Conservation (phyloP, 2,113 vertebrate genomes). For the Jacana jacana region DNA sequence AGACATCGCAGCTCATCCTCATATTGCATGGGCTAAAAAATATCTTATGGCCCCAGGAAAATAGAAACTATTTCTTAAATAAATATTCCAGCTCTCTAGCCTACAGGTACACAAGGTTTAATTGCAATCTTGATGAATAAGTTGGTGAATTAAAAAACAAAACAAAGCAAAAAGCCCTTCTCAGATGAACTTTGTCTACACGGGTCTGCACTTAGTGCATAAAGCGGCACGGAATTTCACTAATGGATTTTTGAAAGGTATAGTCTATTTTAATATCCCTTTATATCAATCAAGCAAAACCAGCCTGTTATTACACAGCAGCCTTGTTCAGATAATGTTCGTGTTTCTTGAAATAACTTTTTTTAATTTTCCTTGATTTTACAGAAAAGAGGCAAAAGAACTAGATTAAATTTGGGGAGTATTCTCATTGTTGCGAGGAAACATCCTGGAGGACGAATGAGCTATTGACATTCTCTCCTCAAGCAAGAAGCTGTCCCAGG, state of each 20-base stretch:
- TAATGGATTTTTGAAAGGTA: conserved; percentile 26
- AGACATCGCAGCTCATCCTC: neutral
- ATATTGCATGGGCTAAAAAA: neutral
- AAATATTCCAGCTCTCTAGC: neutral
- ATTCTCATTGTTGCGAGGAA: conserved; percentile 47
- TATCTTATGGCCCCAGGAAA: neutral
- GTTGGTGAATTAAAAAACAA: neutral
- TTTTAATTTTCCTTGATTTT: conserved; percentile 31
- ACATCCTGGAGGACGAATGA: conserved; percentile 68
- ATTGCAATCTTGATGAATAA: neutral
- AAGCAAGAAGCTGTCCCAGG: conserved; percentile 70
- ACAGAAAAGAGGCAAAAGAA: conserved; percentile 64
- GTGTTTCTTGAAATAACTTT: conserved; percentile 42
- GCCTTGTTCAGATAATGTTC: conserved; percentile 3
- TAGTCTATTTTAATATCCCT: neutral
- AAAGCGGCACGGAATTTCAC: conserved; percentile 1
- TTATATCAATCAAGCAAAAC: conserved; percentile 1
- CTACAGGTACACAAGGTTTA: neutral
- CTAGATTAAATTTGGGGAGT: conserved; percentile 62
- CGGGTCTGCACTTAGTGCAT: neutral
- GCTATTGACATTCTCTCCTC: conserved; percentile 78
- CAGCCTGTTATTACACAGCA: neutral
- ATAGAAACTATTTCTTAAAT: neutral
- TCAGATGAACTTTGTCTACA: neutral
- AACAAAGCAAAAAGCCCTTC: neutral